phyloP scores from a whole-genome alignment of 1,140 invertebrate genomes.

The Dreissena rostriformis region DNA sequence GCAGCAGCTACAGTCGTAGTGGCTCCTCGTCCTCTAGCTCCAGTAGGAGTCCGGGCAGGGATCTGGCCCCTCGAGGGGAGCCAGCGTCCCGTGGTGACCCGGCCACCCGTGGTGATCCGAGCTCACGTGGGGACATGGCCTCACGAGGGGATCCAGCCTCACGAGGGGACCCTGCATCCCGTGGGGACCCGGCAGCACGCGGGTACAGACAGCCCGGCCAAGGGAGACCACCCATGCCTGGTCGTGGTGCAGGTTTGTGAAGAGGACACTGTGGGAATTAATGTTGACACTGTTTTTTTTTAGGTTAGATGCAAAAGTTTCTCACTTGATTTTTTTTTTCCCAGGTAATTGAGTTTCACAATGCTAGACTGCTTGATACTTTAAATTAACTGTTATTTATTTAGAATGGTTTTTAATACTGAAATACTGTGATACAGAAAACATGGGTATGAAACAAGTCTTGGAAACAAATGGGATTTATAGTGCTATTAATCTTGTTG shows the following conservation, averaged over 20 bases:
- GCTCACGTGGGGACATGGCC: not conserved
- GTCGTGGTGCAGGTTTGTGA: too few species aligned
- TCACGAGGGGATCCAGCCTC: slow-evolving; percentile 57
- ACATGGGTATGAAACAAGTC: too few species aligned
- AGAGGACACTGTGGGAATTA: not conserved
- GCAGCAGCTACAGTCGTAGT: slow-evolving; percentile 66
- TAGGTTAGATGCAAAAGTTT: not conserved
- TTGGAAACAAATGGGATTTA: too few species aligned
- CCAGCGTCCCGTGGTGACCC: not conserved
- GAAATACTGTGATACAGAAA: too few species aligned
- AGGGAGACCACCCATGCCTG: not conserved
- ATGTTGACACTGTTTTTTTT: not conserved
- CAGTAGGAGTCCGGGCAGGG: slow-evolving; percentile 72
- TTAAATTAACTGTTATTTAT: too few species aligned
- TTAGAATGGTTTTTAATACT: too few species aligned
- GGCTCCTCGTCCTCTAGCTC: slow-evolving; percentile 66
- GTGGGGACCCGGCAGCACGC: not conserved
- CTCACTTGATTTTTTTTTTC: not conserved
- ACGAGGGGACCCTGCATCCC: not conserved
- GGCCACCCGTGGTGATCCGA: too few species aligned
- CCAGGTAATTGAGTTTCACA: too few species aligned
- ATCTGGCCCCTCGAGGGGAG: slow-evolving; percentile 46
- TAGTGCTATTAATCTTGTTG: too few species aligned
- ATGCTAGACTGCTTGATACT: too few species aligned
- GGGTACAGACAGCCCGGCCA: not conserved